These are phyloP conservation scores for Smittia aterrima DNA, from an alignment of 2,888 invertebrate genomes.

Conservation along the genomic window DNA sequence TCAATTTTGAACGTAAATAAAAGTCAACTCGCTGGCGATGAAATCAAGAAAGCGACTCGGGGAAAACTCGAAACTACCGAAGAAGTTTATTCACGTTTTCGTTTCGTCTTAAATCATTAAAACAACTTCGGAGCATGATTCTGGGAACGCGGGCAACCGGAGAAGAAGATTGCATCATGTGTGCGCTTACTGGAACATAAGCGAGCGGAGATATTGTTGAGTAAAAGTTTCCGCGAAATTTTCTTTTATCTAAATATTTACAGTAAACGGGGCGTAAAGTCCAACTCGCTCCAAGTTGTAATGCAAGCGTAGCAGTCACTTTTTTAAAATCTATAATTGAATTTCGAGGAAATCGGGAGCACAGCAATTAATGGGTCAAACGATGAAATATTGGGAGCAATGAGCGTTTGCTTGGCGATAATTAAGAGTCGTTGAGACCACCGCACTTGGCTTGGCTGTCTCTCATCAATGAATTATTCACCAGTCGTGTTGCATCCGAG, in stretches of 20 bases:
- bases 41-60: not conserved
- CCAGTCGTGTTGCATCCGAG: not conserved
- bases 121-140: not conserved
- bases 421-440: not conserved
- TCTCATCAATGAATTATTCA: conserved; percentile 35
- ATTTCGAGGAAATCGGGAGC: not conserved
- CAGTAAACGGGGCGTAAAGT: conserved; percentile 27
- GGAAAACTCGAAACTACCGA: not conserved
- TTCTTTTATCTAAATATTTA: conserved; percentile 35
- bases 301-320: too few relatives aligned
- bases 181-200: not conserved
- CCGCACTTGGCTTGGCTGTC: too few relatives aligned
- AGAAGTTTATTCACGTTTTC: not conserved
- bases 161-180: not conserved
- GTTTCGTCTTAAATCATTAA: conserved; percentile 8
- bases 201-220: not conserved
- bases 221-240: conserved; percentile 18
- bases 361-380: not conserved
- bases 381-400: not conserved
- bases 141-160: not conserved
- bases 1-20: conserved; percentile 3
- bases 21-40: not conserved
- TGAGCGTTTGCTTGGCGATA: not conserved
- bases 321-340: not conserved
- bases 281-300: not conserved